Conservation (phyloP, 2,888 invertebrate species). For the Megastigmus dorsalis region DNA sequence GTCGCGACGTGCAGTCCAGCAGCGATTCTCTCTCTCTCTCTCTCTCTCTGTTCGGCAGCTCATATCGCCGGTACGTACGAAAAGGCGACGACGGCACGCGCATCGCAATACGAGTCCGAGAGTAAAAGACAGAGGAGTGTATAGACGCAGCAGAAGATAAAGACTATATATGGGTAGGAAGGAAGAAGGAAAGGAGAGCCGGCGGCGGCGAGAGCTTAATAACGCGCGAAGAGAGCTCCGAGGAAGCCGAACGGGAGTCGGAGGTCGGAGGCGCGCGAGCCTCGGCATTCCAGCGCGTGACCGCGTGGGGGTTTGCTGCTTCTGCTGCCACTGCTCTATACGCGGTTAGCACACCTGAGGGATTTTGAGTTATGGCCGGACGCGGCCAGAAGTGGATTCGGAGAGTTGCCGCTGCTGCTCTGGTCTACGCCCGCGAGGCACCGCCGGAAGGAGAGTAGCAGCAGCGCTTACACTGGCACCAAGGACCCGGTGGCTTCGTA, state of each 20-base stretch:
- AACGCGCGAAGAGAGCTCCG: slow-evolving; percentile 42
- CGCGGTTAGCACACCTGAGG: slow-evolving; percentile 70
- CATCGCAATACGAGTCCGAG: slow-evolving; percentile 31
- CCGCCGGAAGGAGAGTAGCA: too few species aligned
- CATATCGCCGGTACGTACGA: too few species aligned
- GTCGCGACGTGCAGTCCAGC: slow-evolving; percentile 7
- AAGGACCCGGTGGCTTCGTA: background rate
- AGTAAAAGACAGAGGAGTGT: background rate
- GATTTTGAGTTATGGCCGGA: slow-evolving; percentile 70
- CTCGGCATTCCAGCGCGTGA: slow-evolving; percentile 64
- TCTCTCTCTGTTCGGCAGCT: too few species aligned
- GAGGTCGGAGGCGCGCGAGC: too few species aligned
- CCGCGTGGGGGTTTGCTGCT: too few species aligned
- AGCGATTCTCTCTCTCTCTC: background rate
- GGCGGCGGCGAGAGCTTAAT: slow-evolving; percentile 49
- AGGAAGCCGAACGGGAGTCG: too few species aligned
- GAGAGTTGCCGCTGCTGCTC: too few species aligned
- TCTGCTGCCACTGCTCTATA: too few species aligned
- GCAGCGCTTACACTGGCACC: background rate
- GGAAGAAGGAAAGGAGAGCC: background rate
- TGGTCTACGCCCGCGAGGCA: too few species aligned
- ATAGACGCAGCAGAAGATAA: background rate
- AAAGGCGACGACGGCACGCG: background rate
- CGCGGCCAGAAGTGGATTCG: slow-evolving; percentile 53
- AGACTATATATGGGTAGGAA: background rate